Evolutionary conservation across 2,888 invertebrate species (phyloP), one percentile per base, ranked within the genome.

Genomic region (Arge pagana): DNA sequence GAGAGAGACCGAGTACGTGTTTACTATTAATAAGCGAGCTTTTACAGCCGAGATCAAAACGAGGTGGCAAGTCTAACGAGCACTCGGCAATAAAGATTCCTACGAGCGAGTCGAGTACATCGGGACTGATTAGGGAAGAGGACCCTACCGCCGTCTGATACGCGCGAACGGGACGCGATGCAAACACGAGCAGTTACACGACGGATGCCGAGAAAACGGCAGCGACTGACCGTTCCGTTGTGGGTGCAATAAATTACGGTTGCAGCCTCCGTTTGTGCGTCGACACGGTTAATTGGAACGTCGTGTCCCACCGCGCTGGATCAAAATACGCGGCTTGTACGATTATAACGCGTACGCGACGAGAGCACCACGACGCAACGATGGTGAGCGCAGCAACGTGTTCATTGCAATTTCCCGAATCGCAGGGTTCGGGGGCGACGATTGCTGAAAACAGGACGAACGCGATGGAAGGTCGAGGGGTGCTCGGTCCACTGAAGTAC

Each of bases 71-170:
- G 33, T 45, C 61, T 66, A 67, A 70, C 66, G 65, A 68, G 64
- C 59, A 52, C 62, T 60, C 50, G 54, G 63, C 61, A 60, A 63
- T 65, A 61, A 64, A 63, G 61, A 64, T 61, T 61, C 58, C 43
- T 33, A 48, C 55, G 52, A 42, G 54, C 19, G 3, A 30, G 42
- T 11, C 26, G n/a, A n/a, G n/a, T n/a, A n/a, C n/a, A n/a, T n/a
- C n/a, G n/a, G n/a, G n/a, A n/a, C n/a, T n/a, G n/a, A n/a, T n/a
- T n/a, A 30, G 11, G 28, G 28, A 42, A 24, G 1, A 33, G 13
- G 7, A 33, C 8, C 13, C 13, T 11, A 3, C 13, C 13, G 13
- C 33, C 13, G 13, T 13, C 33, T 33, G 13, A n/a, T n/a, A n/a
- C n/a, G n/a, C n/a, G 30, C 30, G 24, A 42, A 13, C 30, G 18